Evolutionary conservation across 1,140 invertebrate genomes (phyloP).

Genomic region (Meloidogyne exigua): DNA sequence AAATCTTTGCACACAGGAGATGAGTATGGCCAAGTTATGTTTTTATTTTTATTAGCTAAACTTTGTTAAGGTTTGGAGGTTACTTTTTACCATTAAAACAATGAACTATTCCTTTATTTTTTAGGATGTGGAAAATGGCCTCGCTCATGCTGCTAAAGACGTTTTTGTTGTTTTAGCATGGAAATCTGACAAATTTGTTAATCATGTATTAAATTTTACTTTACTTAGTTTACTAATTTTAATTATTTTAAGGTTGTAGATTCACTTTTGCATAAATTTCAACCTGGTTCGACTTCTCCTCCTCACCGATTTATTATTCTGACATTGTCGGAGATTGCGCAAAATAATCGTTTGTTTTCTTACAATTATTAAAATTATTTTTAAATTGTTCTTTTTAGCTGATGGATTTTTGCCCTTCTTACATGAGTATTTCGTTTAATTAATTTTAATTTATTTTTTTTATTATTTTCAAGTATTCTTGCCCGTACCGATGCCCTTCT

Average conservation of each 20-base stretch:
- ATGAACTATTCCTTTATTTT: constrained; percentile 16
- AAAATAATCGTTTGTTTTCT: constrained; percentile 53
- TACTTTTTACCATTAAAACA: too few species aligned
- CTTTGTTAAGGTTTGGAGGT: too few species aligned
- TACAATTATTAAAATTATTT: background rate
- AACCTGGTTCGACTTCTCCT: constrained; percentile 48
- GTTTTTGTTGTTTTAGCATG: constrained; percentile 55
- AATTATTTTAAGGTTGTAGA: constrained; percentile 15
- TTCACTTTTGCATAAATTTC: constrained; percentile 36
- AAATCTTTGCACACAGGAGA: constrained; percentile 62
- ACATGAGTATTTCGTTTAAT: constrained; percentile 26
- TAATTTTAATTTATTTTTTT: background rate
- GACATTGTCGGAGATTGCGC: constrained; percentile 54
- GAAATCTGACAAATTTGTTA: constrained; percentile 50
- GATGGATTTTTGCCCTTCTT: constrained; percentile 27
- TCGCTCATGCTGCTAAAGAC: constrained; percentile 58
- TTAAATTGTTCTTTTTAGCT: background rate
- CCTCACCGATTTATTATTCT: constrained; percentile 58
- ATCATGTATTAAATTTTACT: constrained; percentile 40
- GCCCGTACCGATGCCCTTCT: constrained; percentile 57
- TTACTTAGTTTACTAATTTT: background rate
- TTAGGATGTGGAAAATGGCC: constrained; percentile 55
- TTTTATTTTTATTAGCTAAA: constrained; percentile 11
- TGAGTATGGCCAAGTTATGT: constrained; percentile 52
- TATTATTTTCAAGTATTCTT: constrained; percentile 56